Base-by-base conservation (phyloP, 2,888 invertebrate species). In the Chrysomela aeneicollis region DNA sequence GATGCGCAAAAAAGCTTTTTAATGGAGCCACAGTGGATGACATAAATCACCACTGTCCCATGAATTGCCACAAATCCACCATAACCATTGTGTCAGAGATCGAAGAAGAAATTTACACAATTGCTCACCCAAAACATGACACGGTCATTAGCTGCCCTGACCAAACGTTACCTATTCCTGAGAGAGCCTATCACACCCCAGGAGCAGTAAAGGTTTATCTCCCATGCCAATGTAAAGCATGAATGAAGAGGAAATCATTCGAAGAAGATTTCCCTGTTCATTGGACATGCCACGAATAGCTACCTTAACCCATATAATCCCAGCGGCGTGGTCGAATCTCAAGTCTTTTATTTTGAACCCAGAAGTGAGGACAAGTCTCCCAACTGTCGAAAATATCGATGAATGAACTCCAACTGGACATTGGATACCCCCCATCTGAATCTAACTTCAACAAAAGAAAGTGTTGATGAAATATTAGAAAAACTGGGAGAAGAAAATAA, bases 21-120 rank as follows among this genome's bases (percentile, higher is more conserved):
- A 42, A 51, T 10, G 72, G 70, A 2, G 64, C 69, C 10, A 65
- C 71, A 1, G 62, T 71, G 3, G 58, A 66, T 12, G 67, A 68
- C 12, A 42, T 71, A 2, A 65, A 30, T 30, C 42, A 64, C 10
- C 59, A 70, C 30, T 71, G 71, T 37, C 60, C 68, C 3, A 58
- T 71, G 46, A 54, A 26, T 17, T 70, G 68, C 32, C 69, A 71
- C 30, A 47, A 42, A 49, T 65, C 68, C 12, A 35, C 49, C 9
- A 30, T 59, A 6, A 66, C 61, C 9, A 12, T 59, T 4, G 66
- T 71, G 6, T 50, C 67, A 8, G 70, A 71, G 53, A 62, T 70
- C 3, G 54, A 47, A n/a, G 66, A 68, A 46, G 64, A 67, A 18
- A 35, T 32, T 1, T 71, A 62, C 35, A 30, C 64, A 10, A 42